Evolutionary conservation across 2,888 invertebrate genomes (phyloP), one percentile per base, ranked within the genome.

Genomic region (Leptogaster cylindrica): DNA sequence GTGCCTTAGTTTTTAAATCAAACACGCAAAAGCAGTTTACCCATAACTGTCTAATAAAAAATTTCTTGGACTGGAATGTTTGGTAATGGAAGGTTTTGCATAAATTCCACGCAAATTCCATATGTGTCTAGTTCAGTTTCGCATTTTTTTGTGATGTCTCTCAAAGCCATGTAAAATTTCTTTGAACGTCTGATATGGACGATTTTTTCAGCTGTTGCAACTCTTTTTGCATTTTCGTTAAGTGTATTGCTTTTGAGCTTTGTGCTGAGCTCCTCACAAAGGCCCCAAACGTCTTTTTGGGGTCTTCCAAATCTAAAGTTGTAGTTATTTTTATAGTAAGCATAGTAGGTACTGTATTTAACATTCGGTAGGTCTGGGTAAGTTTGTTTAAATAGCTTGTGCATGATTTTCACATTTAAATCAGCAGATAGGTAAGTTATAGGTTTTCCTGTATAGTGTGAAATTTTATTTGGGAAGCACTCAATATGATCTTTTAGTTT

Each of bases 21-120:
- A 12, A 10, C 6, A 55, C 10, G 16, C 33, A 31, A 14, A 55
- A 55, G 6, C n/a, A 12, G 36, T 55, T 14, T n/a, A 31, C 31
- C 55, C 46, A 46, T 12, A 46, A 16, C 18, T 46, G 7, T 16
- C 46, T 3, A 7, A 18, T n/a, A 31, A 48, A 48, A 48, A 48
- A 48, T 48, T 48, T 48, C 50, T 48, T 48, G 50, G n/a, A 16
- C 50, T n/a, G 50, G 48, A 7, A 48, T 4, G 6, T 7, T 48
- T n/a, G 48, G 48, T 18, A 48, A 48, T 48, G 48, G 48, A 7
- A 48, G 23, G 16, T 48, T 48, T 48, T 48, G 48, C 31, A 31
- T 31, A 31, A 31, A 31, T 7, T 31, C 31, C 31, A 31, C 31
- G 31, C 31, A 31, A 31, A 31, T 31, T 7, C 31, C 31, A 31